phyloP scores from a whole-genome alignment of 2,888 invertebrate genomes.

The Hyposoter dolosus region DNA sequence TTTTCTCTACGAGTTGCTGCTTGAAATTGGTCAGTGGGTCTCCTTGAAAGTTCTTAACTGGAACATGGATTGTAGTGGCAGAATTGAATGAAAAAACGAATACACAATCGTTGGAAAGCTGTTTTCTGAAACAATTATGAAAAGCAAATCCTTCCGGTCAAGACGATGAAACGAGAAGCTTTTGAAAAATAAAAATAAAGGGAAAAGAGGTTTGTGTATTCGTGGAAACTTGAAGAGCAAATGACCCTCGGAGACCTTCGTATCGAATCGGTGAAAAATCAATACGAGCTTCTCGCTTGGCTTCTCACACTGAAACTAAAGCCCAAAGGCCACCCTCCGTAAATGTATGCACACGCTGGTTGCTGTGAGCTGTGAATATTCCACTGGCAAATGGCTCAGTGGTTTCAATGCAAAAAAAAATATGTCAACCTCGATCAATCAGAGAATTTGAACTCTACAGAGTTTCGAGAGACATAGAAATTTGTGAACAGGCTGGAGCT shows the following conservation, averaged over 20 bases:
- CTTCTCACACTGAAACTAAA: conserved; percentile 62
- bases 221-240: conserved; percentile 64
- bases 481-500: conserved; percentile 25
- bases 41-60: conserved; percentile 6
- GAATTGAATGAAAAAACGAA: background rate
- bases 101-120: background rate
- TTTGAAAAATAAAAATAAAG: background rate
- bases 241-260: conserved; percentile 70
- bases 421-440: conserved; percentile 29
- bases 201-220: conserved; percentile 6
- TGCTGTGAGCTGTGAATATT: background rate
- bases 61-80: background rate
- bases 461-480: conserved; percentile 24
- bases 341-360: conserved; percentile 9
- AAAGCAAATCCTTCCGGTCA: background rate
- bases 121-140: background rate
- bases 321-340: conserved; percentile 49
- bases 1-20: background rate
- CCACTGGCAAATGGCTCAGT: background rate
- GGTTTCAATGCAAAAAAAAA: conserved; percentile 32
- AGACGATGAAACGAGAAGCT: background rate
- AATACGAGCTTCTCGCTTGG: conserved; percentile 67
- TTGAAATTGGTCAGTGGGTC: conserved; percentile 31
- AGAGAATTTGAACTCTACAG: conserved; percentile 8
- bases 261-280: conserved; percentile 67